Evolutionary conservation across 2,797 vertebrate species (phyloP).

Genomic region (Anabacerthia variegaticeps): DNA sequence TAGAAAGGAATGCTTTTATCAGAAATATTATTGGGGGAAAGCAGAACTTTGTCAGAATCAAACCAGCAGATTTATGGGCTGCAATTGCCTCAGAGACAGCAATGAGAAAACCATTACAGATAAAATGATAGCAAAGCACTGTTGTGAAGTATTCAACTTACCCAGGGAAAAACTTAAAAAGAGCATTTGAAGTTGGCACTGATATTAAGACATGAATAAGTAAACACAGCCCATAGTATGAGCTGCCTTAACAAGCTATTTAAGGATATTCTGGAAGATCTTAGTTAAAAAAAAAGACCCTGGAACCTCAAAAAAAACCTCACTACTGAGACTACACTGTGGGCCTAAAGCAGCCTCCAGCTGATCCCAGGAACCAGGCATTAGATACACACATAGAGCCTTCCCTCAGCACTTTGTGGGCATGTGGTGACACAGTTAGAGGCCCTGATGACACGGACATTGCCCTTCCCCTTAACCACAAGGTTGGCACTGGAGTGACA

Average conservation of each 20-base stretch:
- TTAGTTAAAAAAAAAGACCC: not conserved
- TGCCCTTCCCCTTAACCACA: not conserved
- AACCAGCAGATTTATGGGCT: not conserved
- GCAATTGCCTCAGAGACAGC: not conserved
- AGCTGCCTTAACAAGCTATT: not conserved
- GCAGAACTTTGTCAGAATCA: not conserved
- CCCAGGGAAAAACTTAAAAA: not conserved
- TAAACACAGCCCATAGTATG: not conserved
- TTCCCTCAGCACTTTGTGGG: not conserved
- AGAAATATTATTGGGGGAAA: not conserved
- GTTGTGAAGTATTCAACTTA: not conserved
- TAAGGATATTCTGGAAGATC: not conserved
- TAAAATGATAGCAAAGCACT: not conserved
- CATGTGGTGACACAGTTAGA: rapidly evolving
- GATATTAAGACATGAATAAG: not conserved
- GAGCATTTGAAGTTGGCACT: not conserved
- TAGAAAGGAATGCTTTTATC: not conserved
- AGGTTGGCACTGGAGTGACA: not conserved
- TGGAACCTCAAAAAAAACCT: not conserved
- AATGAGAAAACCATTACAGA: not conserved
- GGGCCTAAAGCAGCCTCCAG: not conserved
- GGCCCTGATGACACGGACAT: not conserved
- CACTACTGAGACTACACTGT: not conserved
- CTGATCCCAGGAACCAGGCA: not conserved
- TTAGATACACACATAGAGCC: not conserved